Evolutionary conservation across 2,113 vertebrate genomes (phyloP).

Genomic region (Alligator mississippiensis): DNA sequence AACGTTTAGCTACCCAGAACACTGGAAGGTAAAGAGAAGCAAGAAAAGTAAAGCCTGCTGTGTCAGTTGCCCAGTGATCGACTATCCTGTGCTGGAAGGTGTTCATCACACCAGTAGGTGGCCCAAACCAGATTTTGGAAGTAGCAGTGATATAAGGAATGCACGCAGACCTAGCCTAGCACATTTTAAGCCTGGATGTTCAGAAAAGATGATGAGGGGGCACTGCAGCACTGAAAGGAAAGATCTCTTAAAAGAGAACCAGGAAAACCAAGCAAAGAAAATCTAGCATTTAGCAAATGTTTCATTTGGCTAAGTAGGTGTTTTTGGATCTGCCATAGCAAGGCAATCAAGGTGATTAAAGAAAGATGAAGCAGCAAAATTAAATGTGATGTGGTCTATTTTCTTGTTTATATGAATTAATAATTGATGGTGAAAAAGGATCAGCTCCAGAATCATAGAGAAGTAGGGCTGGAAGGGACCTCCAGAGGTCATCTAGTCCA

Average conservation of each 20-base stretch:
- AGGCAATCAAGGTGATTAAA: slow-evolving; percentile 4
- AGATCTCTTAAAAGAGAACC: background rate
- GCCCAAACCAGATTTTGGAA: background rate
- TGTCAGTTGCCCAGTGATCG: background rate
- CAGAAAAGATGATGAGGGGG: background rate
- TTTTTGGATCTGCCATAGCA: background rate
- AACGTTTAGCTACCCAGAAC: background rate
- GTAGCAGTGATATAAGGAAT: background rate
- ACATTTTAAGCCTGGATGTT: slow-evolving; percentile 6
- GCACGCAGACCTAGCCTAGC: background rate
- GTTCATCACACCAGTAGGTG: background rate
- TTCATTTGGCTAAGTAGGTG: background rate
- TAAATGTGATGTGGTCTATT: slow-evolving; percentile 25
- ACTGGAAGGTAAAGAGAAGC: background rate
- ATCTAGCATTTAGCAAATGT: background rate
- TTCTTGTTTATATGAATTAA: slow-evolving; percentile 36
- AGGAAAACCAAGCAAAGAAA: background rate
- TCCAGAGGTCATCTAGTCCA: too few relatives aligned
- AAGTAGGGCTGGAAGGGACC: too few relatives aligned
- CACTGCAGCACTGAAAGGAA: background rate
- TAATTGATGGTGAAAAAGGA: slow-evolving; percentile 53
- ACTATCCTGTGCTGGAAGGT: background rate
- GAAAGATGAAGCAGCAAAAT: background rate
- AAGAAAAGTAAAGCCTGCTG: background rate
- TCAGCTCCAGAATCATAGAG: too few relatives aligned